Conservation (phyloP, 2,797 vertebrate species). For the Lemur catta region DNA sequence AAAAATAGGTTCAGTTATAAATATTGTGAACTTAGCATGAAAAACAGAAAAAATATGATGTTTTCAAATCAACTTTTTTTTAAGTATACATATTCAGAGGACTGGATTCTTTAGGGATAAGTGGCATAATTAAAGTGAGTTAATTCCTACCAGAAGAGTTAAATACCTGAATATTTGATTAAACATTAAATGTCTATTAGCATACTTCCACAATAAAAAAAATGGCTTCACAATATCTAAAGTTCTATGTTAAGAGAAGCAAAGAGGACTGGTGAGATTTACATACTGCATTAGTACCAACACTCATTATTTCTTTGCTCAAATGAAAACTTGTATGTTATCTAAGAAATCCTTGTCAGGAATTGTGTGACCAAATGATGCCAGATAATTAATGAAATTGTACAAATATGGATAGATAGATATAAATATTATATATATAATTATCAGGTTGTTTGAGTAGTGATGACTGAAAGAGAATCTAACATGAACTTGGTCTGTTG, state of each 20-base stretch:
- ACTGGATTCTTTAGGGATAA: not conserved
- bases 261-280: not conserved
- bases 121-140: not conserved
- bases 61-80: not conserved
- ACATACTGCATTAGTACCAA: not conserved
- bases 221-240: not conserved
- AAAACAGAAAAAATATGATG: not conserved
- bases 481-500: not conserved
- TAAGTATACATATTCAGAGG: not conserved
- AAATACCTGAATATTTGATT: not conserved
- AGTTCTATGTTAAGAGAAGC: not conserved
- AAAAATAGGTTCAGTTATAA: constrained; percentile 37
- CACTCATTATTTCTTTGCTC: not conserved
- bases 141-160: not conserved
- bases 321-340: not conserved
- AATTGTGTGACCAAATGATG: not conserved
- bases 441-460: not conserved
- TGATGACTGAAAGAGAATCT: not conserved
- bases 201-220: not conserved
- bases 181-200: not conserved
- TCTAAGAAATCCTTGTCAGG: not conserved
- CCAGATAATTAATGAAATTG: not conserved
- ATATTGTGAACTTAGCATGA: not conserved
- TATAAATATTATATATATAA: not conserved
- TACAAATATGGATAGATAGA: not conserved